Conservation (phyloP, 2,113 vertebrate species). For the Cynocephalus volans region DNA sequence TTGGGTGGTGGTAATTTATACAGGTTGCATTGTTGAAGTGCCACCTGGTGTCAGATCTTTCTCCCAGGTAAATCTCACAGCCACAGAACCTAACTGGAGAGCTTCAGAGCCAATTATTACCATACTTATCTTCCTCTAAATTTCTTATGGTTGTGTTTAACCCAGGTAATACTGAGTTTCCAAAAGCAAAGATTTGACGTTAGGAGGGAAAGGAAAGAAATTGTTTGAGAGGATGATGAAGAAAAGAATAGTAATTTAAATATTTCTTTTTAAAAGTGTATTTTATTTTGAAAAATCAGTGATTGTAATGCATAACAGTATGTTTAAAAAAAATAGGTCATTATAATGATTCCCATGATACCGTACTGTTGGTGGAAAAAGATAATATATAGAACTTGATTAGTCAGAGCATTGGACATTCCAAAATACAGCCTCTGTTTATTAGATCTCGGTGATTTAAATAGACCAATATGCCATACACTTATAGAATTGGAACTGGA, state of each 20-base stretch:
- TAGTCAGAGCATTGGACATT: slow-evolving; percentile 44
- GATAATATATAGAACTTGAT: not conserved
- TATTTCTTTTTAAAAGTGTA: slow-evolving; percentile 53
- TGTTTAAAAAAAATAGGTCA: slow-evolving; percentile 44
- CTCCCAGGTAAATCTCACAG: slow-evolving; percentile 32
- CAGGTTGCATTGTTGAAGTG: not conserved
- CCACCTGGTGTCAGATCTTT: slow-evolving; percentile 6
- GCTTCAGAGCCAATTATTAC: slow-evolving; percentile 56
- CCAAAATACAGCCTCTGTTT: not conserved
- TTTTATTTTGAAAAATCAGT: slow-evolving; percentile 54
- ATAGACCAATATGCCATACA: not conserved
- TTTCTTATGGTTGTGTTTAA: not conserved
- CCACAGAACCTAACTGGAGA: not conserved
- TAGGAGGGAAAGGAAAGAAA: slow-evolving; percentile 1
- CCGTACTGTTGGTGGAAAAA: slow-evolving; percentile 21
- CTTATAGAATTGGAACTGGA: slow-evolving; percentile 47
- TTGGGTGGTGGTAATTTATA: slow-evolving; percentile 15
- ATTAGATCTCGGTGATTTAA: slow-evolving; percentile 33
- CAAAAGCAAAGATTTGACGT: slow-evolving; percentile 54
- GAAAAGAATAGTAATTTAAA: slow-evolving; percentile 49
- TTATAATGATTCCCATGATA: slow-evolving; percentile 38
- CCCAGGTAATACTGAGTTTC: slow-evolving; percentile 62
- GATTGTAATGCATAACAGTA: not conserved
- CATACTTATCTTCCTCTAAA: slow-evolving; percentile 45
- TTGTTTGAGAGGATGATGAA: slow-evolving; percentile 48